Evolutionary conservation across 1,140 invertebrate genomes (phyloP), one percentile per base, ranked within the genome.

Genomic region (Reticulitermes speratus): DNA sequence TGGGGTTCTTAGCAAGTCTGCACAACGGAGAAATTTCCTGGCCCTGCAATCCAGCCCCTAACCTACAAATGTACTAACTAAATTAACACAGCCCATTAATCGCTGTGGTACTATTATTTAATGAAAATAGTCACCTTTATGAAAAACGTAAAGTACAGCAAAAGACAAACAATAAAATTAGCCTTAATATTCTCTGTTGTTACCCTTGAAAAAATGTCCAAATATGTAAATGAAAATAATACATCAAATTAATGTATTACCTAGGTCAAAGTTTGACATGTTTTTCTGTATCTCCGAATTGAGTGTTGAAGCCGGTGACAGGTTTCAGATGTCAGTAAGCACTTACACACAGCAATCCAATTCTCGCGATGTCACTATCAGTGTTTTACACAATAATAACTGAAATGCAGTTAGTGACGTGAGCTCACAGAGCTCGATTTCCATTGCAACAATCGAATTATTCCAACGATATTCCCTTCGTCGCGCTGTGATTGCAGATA

Each of bases 401-500:
- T 55, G 52, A 55, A 55, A 1, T 55, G 2, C 14, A 55, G 9
- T 11, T 6, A 75, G 7, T 75, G 2, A 30, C 1, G 65, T 25
- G 65, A 75, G 65, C 65, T 30, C 65, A 75, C 8, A 75, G 65
- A 75, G 65, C 65, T 75, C 65, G 65, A n/a, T 75, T 75, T 30
- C 65, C 65, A 75, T 75, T 25, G 65, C 65, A 75, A 75, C 65
- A 75, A 75, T 30, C 25, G 65, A 75, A 75, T 75, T 75, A 55
- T 12, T 75, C 9, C 25, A 75, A n/a, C 9, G 8, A 65, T 30
- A 3, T 14, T 75, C 14, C n/a, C 65, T 8, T 75, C 65, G 65
- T 30, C n/a, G 9, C n/a, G 7, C 5, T 30, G 65, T 8, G n/a
- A 75, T 30, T n/a, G 9, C 9, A 75, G 7, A 0, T 25, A 14